Base-by-base conservation (phyloP, 2,113 vertebrate species). In the Isurus oxyrinchus region DNA sequence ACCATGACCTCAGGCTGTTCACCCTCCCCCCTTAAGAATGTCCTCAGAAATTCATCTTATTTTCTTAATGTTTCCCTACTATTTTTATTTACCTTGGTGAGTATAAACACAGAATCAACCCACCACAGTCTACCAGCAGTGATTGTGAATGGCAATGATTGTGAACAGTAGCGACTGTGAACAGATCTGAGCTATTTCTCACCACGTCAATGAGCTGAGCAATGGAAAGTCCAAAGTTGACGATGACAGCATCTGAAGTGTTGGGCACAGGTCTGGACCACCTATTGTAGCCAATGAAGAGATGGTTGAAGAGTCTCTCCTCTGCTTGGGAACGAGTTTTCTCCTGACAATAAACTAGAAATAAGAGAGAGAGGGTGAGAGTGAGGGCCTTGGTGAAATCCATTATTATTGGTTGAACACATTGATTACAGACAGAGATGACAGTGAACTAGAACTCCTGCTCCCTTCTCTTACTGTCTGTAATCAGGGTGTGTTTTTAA, bases 171-270 rank as follows among this genome's bases (percentile, higher is more conserved):
- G 79, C 19, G 35, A 81, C 5, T 19, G 79, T 81, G 79, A n/a
- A 11, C 84, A 49, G 44, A 19, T 21, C 16, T 21, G 5, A 55
- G 23, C 7, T 21, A 11, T 35, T 96, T 98, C 99, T 98, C 96
- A 99, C 99, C 44, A 99, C 99, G 0, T 99, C 99, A 7, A 99
- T 99, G 96, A 99, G 99, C 97, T 99, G 99, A 0, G 99, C 99
- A 0, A 99, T 99, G 97, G 99, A 99, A 61, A 99, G 98, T 91
- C 99, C 99, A 0, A 99, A 99, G 97, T 98, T 98, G 27, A 99
- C 99, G 0, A 99, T 97, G 59, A 99, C 99, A 76, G 99, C 99
- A 0, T 99, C 99, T 0, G 99, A 98, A 94, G 98, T 99, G 97
- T 99, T 99, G 97, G 98, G 98, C 2, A 99, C 99, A 0, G 99